Conservation (phyloP, 2,888 invertebrate species). For the Tyria jacobaeae region DNA sequence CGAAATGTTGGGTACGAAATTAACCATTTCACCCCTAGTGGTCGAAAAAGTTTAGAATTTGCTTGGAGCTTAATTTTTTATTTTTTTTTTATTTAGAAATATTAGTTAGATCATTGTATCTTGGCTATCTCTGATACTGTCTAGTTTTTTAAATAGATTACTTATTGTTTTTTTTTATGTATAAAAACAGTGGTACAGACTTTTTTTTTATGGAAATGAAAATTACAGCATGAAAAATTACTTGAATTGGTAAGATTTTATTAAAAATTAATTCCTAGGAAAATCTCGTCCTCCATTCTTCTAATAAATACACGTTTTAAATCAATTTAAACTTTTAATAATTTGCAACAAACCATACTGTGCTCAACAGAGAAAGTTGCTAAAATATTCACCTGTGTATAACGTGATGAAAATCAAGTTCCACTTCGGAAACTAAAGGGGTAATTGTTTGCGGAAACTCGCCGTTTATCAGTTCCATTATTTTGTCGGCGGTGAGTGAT, state of each 20-base stretch:
- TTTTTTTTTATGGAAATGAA: too few relatives aligned
- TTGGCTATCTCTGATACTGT: too few relatives aligned
- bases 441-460: constrained; percentile 62
- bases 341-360: neutral
- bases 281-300: too few relatives aligned
- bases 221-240: too few relatives aligned
- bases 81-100: neutral
- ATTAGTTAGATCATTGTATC: too few relatives aligned
- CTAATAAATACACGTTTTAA: too few relatives aligned
- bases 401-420: constrained; percentile 43
- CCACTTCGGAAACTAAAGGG: constrained; percentile 36
- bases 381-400: constrained; percentile 39
- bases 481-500: constrained; percentile 60
- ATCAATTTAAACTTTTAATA: too few relatives aligned
- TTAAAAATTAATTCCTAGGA: too few relatives aligned
- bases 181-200: too few relatives aligned
- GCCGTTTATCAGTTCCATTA: constrained; percentile 60
- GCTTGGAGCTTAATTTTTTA: neutral
- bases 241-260: too few relatives aligned
- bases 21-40: neutral
- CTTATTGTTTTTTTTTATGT: too few relatives aligned
- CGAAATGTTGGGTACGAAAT: constrained; percentile 13
- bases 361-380: constrained; percentile 22
- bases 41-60: neutral
- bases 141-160: too few relatives aligned